These are phyloP conservation scores for Anguilla megastoma DNA, from an alignment of 2,797 vertebrate species.

Conservation along the genomic window DNA sequence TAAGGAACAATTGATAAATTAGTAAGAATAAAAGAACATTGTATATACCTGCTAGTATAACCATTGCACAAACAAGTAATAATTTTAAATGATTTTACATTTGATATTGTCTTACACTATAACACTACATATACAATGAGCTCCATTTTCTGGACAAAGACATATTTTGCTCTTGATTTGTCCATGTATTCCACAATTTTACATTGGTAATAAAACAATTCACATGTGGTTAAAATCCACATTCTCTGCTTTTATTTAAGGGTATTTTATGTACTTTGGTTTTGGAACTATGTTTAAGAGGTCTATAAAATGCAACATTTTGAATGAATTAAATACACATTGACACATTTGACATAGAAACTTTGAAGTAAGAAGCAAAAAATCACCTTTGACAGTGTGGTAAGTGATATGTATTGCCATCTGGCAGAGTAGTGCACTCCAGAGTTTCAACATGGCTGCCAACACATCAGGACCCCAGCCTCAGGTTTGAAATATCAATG, in stretches of 20 bases:
- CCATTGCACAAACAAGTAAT: not conserved
- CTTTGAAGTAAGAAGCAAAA: not conserved
- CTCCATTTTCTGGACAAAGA: too few relatives aligned
- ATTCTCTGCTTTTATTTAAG: too few relatives aligned
- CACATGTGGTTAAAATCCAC: too few relatives aligned
- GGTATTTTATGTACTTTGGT: too few relatives aligned
- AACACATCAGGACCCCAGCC: not conserved
- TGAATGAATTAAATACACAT: not conserved
- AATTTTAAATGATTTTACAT: not conserved
- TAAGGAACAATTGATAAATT: not conserved
- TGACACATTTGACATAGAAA: not conserved
- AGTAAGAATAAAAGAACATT: not conserved
- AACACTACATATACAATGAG: not conserved
- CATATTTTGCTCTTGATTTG: too few relatives aligned
- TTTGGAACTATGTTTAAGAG: not conserved
- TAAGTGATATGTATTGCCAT: constrained; percentile 19
- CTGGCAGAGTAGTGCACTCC: constrained; percentile 30
- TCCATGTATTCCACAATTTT: too few relatives aligned
- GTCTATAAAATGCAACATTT: not conserved
- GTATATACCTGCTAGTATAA: not conserved
- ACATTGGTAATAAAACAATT: too few relatives aligned
- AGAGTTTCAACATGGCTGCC: constrained; percentile 22
- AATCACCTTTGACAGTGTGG: constrained; percentile 28
- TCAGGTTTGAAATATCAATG: not conserved
- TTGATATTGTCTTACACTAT: not conserved